Evolutionary conservation across 2,113 vertebrate genomes (phyloP).

Genomic region (Syrmaticus mikado): DNA sequence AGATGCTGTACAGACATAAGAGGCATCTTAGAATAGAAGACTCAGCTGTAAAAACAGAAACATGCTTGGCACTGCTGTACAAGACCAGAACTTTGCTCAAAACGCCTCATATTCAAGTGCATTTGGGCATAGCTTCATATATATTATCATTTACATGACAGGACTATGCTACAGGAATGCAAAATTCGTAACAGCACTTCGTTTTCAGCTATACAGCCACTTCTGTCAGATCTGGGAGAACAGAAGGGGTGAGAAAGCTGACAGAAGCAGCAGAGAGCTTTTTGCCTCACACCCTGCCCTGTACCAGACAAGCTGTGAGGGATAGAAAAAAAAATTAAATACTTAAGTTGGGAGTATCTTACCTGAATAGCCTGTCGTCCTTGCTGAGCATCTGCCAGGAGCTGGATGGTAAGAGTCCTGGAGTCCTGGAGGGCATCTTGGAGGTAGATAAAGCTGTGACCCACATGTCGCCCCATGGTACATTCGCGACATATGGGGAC

Average conservation of each 20-base stretch:
- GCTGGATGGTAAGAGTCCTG: conserved; percentile 93
- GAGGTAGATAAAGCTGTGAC: conserved; percentile 96
- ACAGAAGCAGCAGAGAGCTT: conserved; percentile 57
- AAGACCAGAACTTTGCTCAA: conserved; percentile 1
- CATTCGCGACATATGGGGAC: conserved; percentile 98
- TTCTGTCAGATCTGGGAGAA: conserved; percentile 57
- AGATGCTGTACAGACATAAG: background rate
- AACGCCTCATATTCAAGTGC: background rate
- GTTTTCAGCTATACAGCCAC: conserved; percentile 35
- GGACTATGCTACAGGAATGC: conserved; percentile 34
- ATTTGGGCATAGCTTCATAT: background rate
- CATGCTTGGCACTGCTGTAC: background rate
- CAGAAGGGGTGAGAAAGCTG: conserved; percentile 53
- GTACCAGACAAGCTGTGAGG: conserved; percentile 10
- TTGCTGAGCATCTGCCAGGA: conserved; percentile 95
- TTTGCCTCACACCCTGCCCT: conserved; percentile 50
- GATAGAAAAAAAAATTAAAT: background rate
- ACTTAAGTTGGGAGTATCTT: conserved; percentile 2
- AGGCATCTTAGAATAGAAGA: background rate
- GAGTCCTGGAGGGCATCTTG: conserved; percentile 97
- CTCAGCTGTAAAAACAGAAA: background rate
- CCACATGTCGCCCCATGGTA: conserved; percentile 90
- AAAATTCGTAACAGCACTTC: conserved; percentile 22
- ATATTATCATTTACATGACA: conserved; percentile 35
- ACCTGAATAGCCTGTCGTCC: conserved; percentile 98